These are phyloP conservation scores for Ceraclea dissimilis DNA, from an alignment of 2,888 invertebrate species.

Conservation along the genomic window DNA sequence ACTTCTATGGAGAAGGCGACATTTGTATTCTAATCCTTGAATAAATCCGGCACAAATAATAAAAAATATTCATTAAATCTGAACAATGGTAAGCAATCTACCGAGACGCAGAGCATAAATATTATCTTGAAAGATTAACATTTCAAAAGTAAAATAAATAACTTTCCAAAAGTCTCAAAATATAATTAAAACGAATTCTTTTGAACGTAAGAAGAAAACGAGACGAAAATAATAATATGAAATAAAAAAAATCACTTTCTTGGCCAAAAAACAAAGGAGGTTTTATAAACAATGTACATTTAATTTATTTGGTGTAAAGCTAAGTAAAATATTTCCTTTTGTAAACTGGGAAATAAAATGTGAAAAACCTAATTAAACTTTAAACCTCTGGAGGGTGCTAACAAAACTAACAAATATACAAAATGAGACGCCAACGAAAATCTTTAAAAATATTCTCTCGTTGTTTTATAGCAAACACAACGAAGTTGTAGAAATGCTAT, in stretches of 20 bases:
- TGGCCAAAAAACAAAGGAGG: no score
- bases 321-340: background rate
- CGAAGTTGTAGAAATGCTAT: no score
- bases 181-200: background rate
- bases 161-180: background rate
- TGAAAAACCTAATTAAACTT: background rate
- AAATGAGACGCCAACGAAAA: no score
- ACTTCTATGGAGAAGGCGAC: no score
- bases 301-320: background rate
- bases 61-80: constrained; percentile 1
- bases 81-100: background rate
- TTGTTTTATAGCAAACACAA: no score
- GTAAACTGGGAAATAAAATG: background rate
- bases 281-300: no score
- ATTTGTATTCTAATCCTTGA: background rate
- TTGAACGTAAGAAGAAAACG: background rate
- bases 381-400: background rate
- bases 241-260: no score
- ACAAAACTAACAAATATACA: background rate
- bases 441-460: no score
- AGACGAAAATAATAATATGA: no score
- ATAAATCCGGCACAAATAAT: background rate
- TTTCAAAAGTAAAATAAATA: background rate
- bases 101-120: background rate
- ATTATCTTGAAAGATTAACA: background rate